A percentile compares a stretch with the other conserved stretches of the same genome.
Evolutionary conservation across 1,140 invertebrate species (phyloP).

Genomic region (Adoxophyes honmai): DNA sequence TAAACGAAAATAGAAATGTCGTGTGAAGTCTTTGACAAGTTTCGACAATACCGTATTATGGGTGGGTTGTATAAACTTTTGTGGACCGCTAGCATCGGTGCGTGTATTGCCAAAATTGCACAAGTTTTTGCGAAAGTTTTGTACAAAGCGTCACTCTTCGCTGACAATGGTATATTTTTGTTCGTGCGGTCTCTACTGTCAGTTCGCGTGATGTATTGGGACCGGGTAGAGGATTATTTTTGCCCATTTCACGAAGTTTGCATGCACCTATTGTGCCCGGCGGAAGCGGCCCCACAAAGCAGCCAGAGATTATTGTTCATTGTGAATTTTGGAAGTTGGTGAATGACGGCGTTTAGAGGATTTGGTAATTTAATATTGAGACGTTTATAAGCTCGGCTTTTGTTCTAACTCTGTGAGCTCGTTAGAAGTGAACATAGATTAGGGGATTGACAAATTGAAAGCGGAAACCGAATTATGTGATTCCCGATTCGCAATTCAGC

Average conservation of each 20-base stretch:
- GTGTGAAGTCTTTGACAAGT: conserved; percentile 29
- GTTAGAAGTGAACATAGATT: too few species aligned
- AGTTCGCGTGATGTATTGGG: conserved; percentile 74
- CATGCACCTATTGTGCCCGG: conserved; percentile 67
- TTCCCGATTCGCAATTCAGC: too few species aligned
- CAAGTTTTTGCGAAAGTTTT: conserved; percentile 70
- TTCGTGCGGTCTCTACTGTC: conserved; percentile 71
- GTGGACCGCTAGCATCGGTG: conserved; percentile 32
- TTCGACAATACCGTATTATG: conserved; percentile 35
- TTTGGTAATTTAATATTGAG: conserved; percentile 39
- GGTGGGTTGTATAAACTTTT: conserved; percentile 30
- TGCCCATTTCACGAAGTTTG: conserved; percentile 74
- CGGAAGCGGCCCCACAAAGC: conserved; percentile 72
- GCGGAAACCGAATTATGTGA: too few species aligned
- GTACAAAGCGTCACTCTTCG: conserved; percentile 52
- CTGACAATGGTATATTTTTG: conserved; percentile 73
- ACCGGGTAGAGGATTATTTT: conserved; percentile 69
- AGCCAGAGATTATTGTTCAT: conserved; percentile 52
- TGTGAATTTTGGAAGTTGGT: conserved; percentile 39
- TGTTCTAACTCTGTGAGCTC: background rate
- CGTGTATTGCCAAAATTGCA: conserved; percentile 62
- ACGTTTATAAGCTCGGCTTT: conserved; percentile 19
- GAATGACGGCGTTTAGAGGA: conserved; percentile 44
- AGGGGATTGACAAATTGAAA: too few species aligned
- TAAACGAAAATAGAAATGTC: conserved; percentile 17